These are phyloP conservation scores for Homarus gammarus DNA, from an alignment of 2,888 invertebrate genomes.

Conservation along the genomic window DNA sequence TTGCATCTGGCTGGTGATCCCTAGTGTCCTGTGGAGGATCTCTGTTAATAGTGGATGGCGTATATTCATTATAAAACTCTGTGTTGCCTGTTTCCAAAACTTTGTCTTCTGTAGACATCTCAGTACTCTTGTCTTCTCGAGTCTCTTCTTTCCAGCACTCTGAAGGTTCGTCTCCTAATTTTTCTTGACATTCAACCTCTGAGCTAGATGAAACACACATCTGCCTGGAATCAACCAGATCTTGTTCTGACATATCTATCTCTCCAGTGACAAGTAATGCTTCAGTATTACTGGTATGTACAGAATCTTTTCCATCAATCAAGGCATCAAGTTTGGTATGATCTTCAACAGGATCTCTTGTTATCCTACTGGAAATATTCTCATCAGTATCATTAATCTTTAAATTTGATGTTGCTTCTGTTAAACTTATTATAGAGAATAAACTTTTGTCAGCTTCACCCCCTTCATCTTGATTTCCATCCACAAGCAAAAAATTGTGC, in stretches of 20 bases:
- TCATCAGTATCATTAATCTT: background rate
- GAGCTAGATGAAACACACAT: background rate
- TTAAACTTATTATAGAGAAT: conserved; percentile 4
- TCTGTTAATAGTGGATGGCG: background rate
- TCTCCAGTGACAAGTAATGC: background rate
- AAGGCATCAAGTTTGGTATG: background rate
- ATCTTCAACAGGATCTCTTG: background rate
- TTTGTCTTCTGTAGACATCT: background rate
- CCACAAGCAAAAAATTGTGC: background rate
- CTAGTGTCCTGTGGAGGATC: background rate
- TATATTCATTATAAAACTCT: background rate
- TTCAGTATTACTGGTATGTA: background rate
- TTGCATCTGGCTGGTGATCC: background rate
- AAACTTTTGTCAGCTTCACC: background rate
- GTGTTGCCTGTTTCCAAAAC: background rate
- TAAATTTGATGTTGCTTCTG: background rate
- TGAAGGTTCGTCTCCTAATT: background rate
- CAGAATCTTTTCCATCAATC: background rate
- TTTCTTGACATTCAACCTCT: background rate
- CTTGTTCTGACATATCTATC: background rate
- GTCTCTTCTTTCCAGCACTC: background rate
- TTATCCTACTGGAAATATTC: background rate
- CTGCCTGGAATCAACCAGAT: background rate
- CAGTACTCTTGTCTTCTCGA: background rate
- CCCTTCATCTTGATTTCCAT: background rate